phyloP scores from a whole-genome alignment of 2,797 vertebrate species.

The Siniperca undulata region DNA sequence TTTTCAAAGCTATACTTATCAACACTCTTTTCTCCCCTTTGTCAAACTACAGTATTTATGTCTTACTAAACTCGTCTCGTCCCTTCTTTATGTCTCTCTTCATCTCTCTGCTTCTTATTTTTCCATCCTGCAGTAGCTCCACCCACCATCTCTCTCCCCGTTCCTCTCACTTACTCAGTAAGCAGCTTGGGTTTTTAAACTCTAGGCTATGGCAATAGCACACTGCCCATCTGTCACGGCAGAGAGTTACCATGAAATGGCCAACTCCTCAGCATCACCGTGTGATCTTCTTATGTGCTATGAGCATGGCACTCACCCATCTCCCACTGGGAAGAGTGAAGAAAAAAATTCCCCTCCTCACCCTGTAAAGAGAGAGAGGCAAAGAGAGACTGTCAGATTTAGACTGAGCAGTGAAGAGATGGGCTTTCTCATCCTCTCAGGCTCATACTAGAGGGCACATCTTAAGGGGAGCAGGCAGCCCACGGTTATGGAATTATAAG shows the following conservation, averaged over 20 bases:
- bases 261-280: constrained; percentile 76
- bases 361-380: constrained; percentile 67
- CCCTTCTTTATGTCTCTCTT: constrained; percentile 33
- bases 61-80: constrained; percentile 30
- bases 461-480: constrained; percentile 64
- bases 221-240: constrained; percentile 81
- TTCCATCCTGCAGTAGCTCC: constrained; percentile 41
- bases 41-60: constrained; percentile 47
- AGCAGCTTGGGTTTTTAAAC: constrained; percentile 82
- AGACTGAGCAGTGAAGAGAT: constrained; percentile 61
- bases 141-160: constrained; percentile 34
- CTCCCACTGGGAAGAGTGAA: constrained; percentile 60
- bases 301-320: constrained; percentile 73
- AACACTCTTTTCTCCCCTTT: constrained; percentile 31
- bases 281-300: constrained; percentile 80
- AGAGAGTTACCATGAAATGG: constrained; percentile 78
- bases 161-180: constrained; percentile 72
- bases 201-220: constrained; percentile 76
- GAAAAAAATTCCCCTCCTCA: constrained; percentile 51
- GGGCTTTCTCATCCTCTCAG: constrained; percentile 70
- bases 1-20: constrained; percentile 40
- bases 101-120: constrained; percentile 40
- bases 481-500: constrained; percentile 58
- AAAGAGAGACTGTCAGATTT: constrained; percentile 76
- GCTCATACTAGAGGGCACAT: constrained; percentile 68